These are phyloP conservation scores for Lepidochrysops patricia DNA, from an alignment of 2,888 invertebrate species.

Conservation along the genomic window DNA sequence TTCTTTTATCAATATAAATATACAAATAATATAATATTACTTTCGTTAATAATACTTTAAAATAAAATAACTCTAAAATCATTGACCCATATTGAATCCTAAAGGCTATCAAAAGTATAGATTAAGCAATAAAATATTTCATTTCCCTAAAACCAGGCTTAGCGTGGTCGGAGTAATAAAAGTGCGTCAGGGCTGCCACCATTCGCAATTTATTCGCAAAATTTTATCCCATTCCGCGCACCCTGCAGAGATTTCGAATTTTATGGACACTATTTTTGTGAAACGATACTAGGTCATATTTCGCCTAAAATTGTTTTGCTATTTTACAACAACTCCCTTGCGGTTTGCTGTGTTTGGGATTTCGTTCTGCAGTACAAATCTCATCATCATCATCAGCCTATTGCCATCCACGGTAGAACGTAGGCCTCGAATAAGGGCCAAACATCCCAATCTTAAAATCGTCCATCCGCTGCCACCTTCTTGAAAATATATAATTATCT, in stretches of 20 bases:
- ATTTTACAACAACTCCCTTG: neutral
- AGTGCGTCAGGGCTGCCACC: conserved; percentile 35
- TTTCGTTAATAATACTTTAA: too few relatives aligned
- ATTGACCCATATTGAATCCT: too few relatives aligned
- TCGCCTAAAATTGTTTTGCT: neutral
- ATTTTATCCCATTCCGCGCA: conserved; percentile 23
- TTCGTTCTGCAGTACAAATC: neutral
- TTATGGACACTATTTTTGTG: conserved; percentile 14
- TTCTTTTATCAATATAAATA: too few relatives aligned
- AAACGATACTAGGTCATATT: neutral
- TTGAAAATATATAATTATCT: too few relatives aligned
- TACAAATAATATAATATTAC: too few relatives aligned
- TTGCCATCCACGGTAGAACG: neutral
- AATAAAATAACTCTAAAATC: too few relatives aligned
- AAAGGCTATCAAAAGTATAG: neutral
- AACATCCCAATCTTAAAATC: too few relatives aligned
- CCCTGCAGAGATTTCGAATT: conserved; percentile 14
- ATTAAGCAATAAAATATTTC: conserved; percentile 34
- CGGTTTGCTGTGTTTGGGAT: neutral
- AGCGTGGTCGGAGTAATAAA: conserved; percentile 47
- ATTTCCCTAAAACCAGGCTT: conserved; percentile 39
- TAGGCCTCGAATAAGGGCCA: too few relatives aligned
- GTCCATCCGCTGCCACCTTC: too few relatives aligned
- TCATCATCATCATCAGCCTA: neutral
- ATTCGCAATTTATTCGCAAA: conserved; percentile 25